These are phyloP conservation scores for Phrynosoma platyrhinos DNA, from an alignment of 2,113 vertebrate species.

Conservation along the genomic window DNA sequence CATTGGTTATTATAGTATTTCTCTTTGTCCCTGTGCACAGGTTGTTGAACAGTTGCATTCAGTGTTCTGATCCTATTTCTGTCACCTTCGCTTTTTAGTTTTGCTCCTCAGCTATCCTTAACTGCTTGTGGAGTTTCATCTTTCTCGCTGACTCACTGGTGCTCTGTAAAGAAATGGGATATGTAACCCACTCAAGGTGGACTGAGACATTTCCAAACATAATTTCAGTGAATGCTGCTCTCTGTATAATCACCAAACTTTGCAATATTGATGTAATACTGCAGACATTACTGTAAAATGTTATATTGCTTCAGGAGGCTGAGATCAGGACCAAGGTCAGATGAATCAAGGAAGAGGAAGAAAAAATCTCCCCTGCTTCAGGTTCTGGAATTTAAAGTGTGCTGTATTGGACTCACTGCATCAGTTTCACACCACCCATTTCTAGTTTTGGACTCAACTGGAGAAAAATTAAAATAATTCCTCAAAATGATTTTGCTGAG, in stretches of 20 bases:
- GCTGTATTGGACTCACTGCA: background rate
- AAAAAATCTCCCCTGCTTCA: background rate
- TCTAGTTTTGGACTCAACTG: background rate
- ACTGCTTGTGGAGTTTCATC: no score
- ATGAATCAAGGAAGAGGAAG: background rate
- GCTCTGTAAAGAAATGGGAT: no score
- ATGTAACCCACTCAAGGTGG: no score
- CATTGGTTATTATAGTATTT: no score
- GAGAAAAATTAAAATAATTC: slow-evolving; percentile 13
- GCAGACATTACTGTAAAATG: background rate
- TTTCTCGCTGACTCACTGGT: no score
- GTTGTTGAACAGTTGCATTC: no score
- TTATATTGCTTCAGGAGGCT: background rate
- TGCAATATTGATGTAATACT: background rate
- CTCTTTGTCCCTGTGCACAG: no score
- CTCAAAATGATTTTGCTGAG: background rate
- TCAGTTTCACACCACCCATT: background rate
- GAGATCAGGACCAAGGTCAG: background rate
- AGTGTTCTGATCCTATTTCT: no score
- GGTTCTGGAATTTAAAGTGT: background rate
- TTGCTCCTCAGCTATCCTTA: no score
- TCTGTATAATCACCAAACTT: no score
- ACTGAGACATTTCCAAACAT: background rate
- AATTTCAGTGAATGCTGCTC: background rate
- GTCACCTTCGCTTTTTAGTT: no score